Evolutionary conservation across 2,797 vertebrate species (phyloP).

Genomic region (Picus viridis): DNA sequence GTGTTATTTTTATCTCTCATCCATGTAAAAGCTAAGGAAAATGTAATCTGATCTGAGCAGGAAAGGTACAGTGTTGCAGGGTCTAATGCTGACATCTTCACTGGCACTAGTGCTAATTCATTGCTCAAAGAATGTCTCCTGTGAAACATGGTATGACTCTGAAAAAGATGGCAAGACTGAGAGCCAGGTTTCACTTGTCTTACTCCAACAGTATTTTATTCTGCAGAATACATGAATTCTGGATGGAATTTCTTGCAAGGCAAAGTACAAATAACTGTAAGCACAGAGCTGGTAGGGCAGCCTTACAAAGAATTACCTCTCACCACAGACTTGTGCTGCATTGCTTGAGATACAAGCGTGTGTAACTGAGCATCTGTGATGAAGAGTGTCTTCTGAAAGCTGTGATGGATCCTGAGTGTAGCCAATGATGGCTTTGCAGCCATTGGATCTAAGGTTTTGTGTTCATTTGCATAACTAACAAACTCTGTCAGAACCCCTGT

Average conservation of each 20-base stretch:
- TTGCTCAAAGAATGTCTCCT: not conserved
- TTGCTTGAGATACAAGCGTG: not conserved
- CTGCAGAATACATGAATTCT: not conserved
- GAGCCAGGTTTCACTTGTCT: not conserved
- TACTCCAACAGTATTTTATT: not conserved
- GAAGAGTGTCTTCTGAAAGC: not conserved
- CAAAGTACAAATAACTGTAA: not conserved
- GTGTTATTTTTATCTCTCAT: not conserved
- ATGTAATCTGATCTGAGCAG: not conserved
- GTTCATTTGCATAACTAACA: not conserved
- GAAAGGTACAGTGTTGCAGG: not conserved
- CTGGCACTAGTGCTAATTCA: not conserved
- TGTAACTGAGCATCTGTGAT: not conserved
- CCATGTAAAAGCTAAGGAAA: not conserved
- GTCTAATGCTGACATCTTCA: not conserved
- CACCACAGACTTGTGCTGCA: not conserved
- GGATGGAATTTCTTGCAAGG: not conserved
- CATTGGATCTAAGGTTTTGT: not conserved
- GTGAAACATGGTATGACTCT: not conserved
- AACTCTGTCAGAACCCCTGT: not conserved
- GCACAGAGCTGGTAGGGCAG: not conserved
- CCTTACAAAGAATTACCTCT: not conserved
- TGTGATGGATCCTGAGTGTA: not conserved
- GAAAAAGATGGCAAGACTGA: not conserved
- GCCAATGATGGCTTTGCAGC: not conserved